Evolutionary conservation across 2,113 vertebrate species (phyloP).

Genomic region (Oceanodroma tethys): DNA sequence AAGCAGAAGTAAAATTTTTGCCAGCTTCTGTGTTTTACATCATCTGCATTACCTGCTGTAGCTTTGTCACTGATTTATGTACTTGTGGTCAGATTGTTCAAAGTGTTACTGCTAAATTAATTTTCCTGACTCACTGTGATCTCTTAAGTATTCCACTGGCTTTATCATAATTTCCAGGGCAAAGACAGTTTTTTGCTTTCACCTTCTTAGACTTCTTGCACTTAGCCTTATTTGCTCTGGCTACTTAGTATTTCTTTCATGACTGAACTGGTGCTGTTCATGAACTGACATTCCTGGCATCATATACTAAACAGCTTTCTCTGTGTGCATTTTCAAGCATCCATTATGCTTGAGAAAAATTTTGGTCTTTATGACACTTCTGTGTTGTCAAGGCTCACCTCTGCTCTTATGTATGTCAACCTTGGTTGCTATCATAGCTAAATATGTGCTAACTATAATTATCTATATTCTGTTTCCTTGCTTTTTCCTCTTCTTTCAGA

Average conservation of each 20-base stretch:
- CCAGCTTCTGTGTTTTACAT: neutral
- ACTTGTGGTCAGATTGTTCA: neutral
- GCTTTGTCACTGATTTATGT: neutral
- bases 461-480: neutral
- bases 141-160: neutral
- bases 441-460: neutral
- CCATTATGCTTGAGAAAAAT: neutral
- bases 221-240: neutral
- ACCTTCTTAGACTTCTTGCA: neutral
- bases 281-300: neutral
- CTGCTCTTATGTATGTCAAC: neutral
- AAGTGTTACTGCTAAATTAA: neutral
- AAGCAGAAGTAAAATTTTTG: neutral
- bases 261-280: neutral
- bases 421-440: neutral
- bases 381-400: neutral
- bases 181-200: neutral
- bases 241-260: neutral
- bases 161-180: neutral
- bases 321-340: neutral
- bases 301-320: neutral
- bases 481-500: neutral
- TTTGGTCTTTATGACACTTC: neutral
- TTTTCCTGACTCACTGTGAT: neutral
- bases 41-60: neutral